phyloP scores from a whole-genome alignment of 2,888 invertebrate genomes.

The Ornithoptera alexandrae region DNA sequence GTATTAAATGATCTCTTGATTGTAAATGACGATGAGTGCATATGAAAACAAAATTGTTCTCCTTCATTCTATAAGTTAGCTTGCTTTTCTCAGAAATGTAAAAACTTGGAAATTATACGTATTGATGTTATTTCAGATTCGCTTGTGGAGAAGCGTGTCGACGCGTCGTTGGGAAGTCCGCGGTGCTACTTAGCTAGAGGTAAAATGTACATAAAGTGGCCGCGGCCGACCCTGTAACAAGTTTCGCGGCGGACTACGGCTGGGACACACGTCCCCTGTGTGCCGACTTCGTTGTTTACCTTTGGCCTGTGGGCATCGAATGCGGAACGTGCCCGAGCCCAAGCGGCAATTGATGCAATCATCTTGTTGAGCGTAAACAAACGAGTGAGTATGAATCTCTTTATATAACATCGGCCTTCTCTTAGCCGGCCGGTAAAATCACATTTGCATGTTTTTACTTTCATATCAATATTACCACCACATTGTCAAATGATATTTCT shows the following conservation, averaged over 20 bases:
- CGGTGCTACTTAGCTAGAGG: slow-evolving; percentile 21
- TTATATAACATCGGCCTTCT: slow-evolving; percentile 53
- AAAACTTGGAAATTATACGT: neutral
- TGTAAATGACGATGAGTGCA: neutral
- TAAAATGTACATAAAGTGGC: slow-evolving; percentile 46
- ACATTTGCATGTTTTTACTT: slow-evolving; percentile 20
- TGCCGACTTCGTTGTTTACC: slow-evolving; percentile 37
- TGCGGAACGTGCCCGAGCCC: slow-evolving; percentile 70
- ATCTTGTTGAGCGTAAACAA: slow-evolving; percentile 78
- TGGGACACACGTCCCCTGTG: slow-evolving; percentile 50
- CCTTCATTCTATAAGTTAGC: neutral
- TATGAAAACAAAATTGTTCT: neutral
- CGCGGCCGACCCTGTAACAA: slow-evolving; percentile 51
- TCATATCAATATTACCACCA: slow-evolving; percentile 14
- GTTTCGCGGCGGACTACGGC: slow-evolving; percentile 57
- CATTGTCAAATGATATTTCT: neutral
- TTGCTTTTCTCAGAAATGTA: neutral
- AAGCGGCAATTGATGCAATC: slow-evolving; percentile 71
- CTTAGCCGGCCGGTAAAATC: slow-evolving; percentile 36
- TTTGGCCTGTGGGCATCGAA: slow-evolving; percentile 43
- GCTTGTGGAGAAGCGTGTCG: slow-evolving; percentile 16
- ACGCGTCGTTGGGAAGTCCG: slow-evolving; percentile 25
- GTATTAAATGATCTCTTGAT: too few species aligned
- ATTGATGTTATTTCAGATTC: slow-evolving; percentile 27
- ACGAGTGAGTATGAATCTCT: slow-evolving; percentile 67